Evolutionary conservation across 2,888 invertebrate genomes (phyloP).

Genomic region (Pomacea canaliculata): DNA sequence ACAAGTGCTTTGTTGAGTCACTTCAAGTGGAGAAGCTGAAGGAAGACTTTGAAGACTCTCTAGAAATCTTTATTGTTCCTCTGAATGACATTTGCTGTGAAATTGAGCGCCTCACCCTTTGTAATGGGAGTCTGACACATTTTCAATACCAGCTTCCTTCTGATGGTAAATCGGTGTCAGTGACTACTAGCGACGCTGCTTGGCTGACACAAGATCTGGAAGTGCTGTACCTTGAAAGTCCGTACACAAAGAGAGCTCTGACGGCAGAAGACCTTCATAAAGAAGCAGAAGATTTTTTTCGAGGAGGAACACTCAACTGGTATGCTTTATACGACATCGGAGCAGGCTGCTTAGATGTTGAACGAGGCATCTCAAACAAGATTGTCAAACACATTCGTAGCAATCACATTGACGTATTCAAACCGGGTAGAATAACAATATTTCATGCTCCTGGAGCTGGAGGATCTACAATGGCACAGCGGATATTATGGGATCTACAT

Average conservation of each 20-base stretch:
- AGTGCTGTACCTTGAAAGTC: constrained; percentile 36
- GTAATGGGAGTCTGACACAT: background rate
- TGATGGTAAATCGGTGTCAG: background rate
- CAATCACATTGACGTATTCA: constrained; percentile 25
- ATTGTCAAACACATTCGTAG: constrained; percentile 24
- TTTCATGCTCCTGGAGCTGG: constrained; percentile 47
- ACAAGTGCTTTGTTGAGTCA: background rate
- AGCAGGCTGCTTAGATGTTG: constrained; percentile 38
- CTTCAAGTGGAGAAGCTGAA: constrained; percentile 2
- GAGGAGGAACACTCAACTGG: constrained; percentile 46
- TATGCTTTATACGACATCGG: constrained; percentile 38
- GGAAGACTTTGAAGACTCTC: constrained; percentile 1
- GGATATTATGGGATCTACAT: constrained; percentile 43
- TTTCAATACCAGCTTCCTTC: constrained; percentile 29
- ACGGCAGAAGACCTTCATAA: constrained; percentile 31
- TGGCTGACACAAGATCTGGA: constrained; percentile 41
- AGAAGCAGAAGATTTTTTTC: constrained; percentile 41
- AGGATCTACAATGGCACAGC: constrained; percentile 45
- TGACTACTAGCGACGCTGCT: constrained; percentile 31
- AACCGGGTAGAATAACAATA: constrained; percentile 36
- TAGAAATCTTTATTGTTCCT: no score
- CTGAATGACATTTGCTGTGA: constrained; percentile 26
- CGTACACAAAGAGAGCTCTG: constrained; percentile 20
- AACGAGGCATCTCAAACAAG: constrained; percentile 32
- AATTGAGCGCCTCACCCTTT: background rate